phyloP scores from a whole-genome alignment of 2,113 vertebrate genomes.

The Phaethornis superciliosus region DNA sequence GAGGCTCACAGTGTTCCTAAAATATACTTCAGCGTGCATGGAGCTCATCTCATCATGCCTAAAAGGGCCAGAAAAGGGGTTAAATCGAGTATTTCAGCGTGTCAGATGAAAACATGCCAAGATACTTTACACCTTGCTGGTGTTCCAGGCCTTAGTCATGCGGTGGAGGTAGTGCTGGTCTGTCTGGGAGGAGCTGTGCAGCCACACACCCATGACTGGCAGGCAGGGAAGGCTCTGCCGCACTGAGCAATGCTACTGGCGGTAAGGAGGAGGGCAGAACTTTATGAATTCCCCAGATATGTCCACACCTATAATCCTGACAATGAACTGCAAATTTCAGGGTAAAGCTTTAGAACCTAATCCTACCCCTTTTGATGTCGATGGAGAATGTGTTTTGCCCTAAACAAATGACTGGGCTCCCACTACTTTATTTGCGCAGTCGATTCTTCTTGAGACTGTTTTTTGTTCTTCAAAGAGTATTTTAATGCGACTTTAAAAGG shows the following conservation, averaged over 20 bases:
- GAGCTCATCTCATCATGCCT: not conserved
- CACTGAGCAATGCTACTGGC: not conserved
- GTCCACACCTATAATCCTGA: not conserved
- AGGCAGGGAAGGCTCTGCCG: not conserved
- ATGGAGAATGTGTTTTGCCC: not conserved
- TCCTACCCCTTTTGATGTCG: not conserved
- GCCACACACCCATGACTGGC: not conserved
- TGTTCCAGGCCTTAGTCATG: conserved; percentile 21
- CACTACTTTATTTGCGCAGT: not conserved
- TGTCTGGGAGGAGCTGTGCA: not conserved
- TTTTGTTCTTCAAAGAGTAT: not conserved
- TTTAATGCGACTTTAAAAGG: not conserved
- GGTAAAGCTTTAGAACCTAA: not conserved
- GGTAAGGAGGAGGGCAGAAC: not conserved
- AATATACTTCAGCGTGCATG: not conserved
- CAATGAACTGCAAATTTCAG: not conserved
- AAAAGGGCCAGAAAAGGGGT: not conserved
- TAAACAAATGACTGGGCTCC: not conserved
- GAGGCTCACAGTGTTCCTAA: not conserved
- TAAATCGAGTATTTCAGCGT: not conserved
- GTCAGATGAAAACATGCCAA: not conserved
- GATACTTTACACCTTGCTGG: not conserved
- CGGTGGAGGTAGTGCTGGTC: not conserved
- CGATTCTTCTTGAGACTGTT: not conserved
- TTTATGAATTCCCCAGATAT: not conserved